These are phyloP conservation scores for Platygyra sinensis DNA, from an alignment of 64 coral and sea anemone species.

Conservation along the genomic window DNA sequence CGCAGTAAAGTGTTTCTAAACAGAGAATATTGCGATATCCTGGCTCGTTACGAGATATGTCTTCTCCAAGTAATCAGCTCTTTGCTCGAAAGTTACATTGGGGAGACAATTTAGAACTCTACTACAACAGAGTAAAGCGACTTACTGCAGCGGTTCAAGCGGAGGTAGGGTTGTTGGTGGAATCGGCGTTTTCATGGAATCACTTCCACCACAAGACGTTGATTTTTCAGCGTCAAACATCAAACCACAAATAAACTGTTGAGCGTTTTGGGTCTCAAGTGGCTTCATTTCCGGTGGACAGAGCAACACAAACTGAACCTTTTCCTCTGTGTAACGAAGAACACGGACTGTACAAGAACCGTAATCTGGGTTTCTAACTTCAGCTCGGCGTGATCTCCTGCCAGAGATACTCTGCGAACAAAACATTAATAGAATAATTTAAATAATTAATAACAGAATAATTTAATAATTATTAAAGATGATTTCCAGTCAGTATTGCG, in stretches of 20 bases:
- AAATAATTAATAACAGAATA: too few species aligned
- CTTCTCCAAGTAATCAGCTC: background rate
- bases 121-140: background rate
- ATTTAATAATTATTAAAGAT: too few species aligned
- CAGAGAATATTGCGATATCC: background rate
- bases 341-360: conserved; percentile 60
- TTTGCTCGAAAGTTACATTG: too few species aligned
- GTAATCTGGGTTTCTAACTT: conserved; percentile 13
- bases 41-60: background rate
- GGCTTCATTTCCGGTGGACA: conserved; percentile 46
- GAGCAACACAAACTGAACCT: conserved; percentile 46
- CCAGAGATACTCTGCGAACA: background rate
- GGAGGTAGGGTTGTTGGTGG: conserved; percentile 35
- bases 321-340: background rate
- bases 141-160: conserved; percentile 48
- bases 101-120: too few species aligned
- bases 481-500: too few species aligned
- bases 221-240: conserved; percentile 31
- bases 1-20: too few species aligned
- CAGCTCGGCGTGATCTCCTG: background rate
- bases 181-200: conserved; percentile 20
- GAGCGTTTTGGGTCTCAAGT: background rate
- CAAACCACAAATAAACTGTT: conserved; percentile 47
- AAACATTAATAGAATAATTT: background rate
- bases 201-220: conserved; percentile 35